These are phyloP conservation scores for Neosilurus mollespiculum DNA, from an alignment of 2,797 vertebrate genomes.

Conservation along the genomic window DNA sequence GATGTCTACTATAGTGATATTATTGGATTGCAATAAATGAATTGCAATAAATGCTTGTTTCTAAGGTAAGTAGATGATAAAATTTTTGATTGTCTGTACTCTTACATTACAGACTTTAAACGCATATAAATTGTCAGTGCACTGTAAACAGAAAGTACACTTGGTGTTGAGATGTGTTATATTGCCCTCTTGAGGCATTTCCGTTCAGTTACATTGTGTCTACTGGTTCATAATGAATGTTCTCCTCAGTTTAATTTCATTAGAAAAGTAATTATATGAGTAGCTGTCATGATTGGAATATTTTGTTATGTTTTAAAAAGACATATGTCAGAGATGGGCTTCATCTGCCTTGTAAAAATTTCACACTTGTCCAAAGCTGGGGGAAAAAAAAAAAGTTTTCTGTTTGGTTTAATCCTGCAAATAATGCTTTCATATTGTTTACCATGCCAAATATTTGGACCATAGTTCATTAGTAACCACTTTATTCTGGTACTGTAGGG, in stretches of 20 bases:
- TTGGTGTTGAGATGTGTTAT: conserved; percentile 18
- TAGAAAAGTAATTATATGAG: background rate
- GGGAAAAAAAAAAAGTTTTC: background rate
- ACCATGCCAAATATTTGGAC: background rate
- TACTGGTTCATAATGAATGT: background rate
- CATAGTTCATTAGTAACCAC: background rate
- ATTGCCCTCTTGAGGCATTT: conserved; percentile 63
- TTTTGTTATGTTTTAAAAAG: background rate
- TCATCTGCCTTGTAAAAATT: too few relatives aligned
- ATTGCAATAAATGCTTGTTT: background rate
- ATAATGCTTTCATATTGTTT: background rate
- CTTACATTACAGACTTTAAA: too few relatives aligned
- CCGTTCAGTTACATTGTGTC: conserved; percentile 48
- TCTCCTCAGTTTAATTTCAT: background rate
- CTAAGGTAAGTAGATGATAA: background rate
- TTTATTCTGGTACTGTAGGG: background rate
- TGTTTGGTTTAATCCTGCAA: background rate
- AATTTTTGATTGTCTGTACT: background rate
- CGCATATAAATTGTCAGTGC: background rate
- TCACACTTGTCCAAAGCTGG: background rate
- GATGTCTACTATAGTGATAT: background rate
- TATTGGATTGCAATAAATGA: background rate
- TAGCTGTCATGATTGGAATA: background rate
- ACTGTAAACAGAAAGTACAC: background rate
- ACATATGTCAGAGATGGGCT: background rate